Conservation (phyloP, 2,888 invertebrate species). For the Drepanosiphum platanoidis region DNA sequence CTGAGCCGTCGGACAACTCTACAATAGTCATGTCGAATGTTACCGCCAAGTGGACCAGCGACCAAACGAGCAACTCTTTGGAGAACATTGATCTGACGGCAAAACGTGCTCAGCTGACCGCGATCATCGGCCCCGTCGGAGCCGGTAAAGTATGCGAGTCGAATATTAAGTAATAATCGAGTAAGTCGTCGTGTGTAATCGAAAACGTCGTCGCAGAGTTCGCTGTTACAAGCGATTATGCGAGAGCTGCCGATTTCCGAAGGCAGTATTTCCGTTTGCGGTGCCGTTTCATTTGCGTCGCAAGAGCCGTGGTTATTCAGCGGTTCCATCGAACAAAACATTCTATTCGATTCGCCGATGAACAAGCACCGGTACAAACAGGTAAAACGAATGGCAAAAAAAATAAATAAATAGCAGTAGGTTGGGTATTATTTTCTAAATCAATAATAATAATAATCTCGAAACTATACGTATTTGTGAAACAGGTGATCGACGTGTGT, state of each 20-base stretch:
- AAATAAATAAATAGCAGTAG: conserved; percentile 26
- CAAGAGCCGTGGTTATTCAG: conserved; percentile 90
- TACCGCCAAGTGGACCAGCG: conserved; percentile 70
- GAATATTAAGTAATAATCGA: no score
- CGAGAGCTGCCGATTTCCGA: conserved; percentile 77
- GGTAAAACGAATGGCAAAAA: conserved; percentile 66
- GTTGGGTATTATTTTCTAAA: no score
- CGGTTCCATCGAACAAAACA: conserved; percentile 89
- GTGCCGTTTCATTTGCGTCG: conserved; percentile 80
- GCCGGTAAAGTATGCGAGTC: conserved; percentile 75
- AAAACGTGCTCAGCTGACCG: conserved; percentile 73
- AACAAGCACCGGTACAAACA: conserved; percentile 76
- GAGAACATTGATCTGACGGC: conserved; percentile 71
- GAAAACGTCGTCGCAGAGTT: conserved; percentile 69
- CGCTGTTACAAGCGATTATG: conserved; percentile 78
- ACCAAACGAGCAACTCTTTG: conserved; percentile 70
- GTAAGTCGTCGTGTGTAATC: no score
- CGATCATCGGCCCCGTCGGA: conserved; percentile 81
- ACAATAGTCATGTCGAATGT: conserved; percentile 69
- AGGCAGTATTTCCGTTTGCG: conserved; percentile 76
- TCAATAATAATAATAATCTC: no score
- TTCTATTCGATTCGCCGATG: conserved; percentile 85
- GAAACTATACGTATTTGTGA: no score
- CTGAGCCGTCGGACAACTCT: background rate
- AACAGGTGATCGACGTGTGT: conserved; percentile 76